Conservation (phyloP, 2,888 invertebrate genomes). For the Cactoblastis cactorum region DNA sequence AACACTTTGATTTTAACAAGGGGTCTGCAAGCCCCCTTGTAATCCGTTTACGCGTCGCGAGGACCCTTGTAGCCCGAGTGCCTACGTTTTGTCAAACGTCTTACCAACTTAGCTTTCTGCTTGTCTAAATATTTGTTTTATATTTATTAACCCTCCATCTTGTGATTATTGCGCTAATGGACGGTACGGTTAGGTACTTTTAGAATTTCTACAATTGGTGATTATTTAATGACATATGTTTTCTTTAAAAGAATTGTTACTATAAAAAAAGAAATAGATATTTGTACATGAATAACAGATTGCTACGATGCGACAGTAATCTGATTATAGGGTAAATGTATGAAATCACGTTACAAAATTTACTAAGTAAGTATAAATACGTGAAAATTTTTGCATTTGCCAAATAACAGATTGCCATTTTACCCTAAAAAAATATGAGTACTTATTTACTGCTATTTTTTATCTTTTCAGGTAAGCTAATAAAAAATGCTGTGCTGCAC, state of each 20-base stretch:
- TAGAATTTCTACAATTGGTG: neutral
- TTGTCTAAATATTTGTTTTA: slow-evolving; percentile 39
- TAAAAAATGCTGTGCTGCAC: neutral
- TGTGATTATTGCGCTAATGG: neutral
- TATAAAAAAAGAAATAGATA: too few relatives aligned
- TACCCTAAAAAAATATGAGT: too few relatives aligned
- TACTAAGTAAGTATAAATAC: too few relatives aligned
- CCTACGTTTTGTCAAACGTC: slow-evolving; percentile 54
- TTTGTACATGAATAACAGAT: too few relatives aligned
- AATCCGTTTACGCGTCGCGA: slow-evolving; percentile 63
- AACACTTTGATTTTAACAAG: slow-evolving; percentile 67
- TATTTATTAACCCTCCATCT: slow-evolving; percentile 25
- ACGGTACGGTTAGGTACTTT: neutral
- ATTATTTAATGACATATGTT: too few relatives aligned
- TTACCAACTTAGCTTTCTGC: slow-evolving; percentile 42
- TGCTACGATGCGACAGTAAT: too few relatives aligned
- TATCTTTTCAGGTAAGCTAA: slow-evolving; percentile 2
- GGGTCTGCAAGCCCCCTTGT: slow-evolving; percentile 54
- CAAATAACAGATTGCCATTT: too few relatives aligned
- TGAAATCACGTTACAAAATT: too few relatives aligned
- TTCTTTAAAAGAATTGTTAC: too few relatives aligned
- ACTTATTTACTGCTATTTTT: neutral
- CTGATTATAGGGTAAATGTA: too few relatives aligned
- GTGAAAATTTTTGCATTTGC: too few relatives aligned
- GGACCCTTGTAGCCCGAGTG: slow-evolving; percentile 46